These are phyloP conservation scores for Leiothrix lutea DNA, from an alignment of 2,113 vertebrate species.

Conservation along the genomic window DNA sequence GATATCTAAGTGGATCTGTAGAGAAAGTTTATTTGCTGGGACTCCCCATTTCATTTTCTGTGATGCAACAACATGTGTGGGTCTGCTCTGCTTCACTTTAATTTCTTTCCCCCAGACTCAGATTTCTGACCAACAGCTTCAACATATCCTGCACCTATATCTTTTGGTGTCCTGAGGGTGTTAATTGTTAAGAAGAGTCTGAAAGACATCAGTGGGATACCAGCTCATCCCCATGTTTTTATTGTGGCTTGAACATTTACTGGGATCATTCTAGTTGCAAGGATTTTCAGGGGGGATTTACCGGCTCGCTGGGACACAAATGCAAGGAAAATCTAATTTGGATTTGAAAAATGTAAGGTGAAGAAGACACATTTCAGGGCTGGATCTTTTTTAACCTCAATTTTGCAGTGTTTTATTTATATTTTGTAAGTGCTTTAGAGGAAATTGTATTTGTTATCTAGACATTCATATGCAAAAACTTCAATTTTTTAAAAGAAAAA, in stretches of 20 bases:
- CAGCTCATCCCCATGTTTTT: not conserved
- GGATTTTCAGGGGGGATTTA: not conserved
- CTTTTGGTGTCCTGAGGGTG: not conserved
- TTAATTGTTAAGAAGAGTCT: not conserved
- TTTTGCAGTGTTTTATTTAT: not conserved
- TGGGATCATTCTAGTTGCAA: not conserved
- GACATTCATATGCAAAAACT: not conserved
- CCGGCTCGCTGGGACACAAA: not conserved
- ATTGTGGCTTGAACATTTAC: not conserved
- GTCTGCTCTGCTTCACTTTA: not conserved
- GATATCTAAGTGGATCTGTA: not conserved
- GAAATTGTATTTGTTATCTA: not conserved
- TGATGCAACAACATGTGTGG: accelerated
- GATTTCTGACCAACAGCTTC: not conserved
- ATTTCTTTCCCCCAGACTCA: accelerated
- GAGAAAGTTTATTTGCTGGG: not conserved
- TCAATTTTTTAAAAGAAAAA: not conserved
- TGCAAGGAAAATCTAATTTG: not conserved
- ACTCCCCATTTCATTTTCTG: not conserved
- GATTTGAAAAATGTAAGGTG: not conserved
- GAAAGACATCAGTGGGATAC: not conserved
- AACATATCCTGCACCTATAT: not conserved
- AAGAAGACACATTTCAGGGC: not conserved
- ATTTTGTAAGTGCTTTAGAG: not conserved
- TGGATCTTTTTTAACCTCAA: not conserved